A percentile compares a stretch with the other conserved stretches of the same genome.
Evolutionary conservation across 2,113 vertebrate species (phyloP).

Genomic region (Xenopus tropicalis): DNA sequence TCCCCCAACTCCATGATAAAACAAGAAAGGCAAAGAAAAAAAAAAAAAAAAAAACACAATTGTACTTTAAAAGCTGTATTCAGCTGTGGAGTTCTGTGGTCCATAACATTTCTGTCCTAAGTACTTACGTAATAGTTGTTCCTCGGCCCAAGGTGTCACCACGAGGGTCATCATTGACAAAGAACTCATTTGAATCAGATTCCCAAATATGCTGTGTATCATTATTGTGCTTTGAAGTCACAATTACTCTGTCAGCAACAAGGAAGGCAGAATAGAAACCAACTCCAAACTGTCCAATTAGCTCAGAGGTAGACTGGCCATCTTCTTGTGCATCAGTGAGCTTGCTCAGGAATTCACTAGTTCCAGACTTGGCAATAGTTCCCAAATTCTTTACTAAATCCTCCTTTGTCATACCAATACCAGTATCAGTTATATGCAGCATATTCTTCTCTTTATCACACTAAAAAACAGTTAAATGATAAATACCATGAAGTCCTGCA

Average conservation of each 20-base stretch:
- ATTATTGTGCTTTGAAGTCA: slow-evolving; percentile 96
- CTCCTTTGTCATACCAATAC: slow-evolving; percentile 95
- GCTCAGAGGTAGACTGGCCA: slow-evolving; percentile 90
- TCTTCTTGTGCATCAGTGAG: slow-evolving; percentile 89
- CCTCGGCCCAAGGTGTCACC: slow-evolving; percentile 91
- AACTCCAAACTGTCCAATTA: slow-evolving; percentile 98
- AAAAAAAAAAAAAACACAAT: no score
- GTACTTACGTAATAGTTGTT: slow-evolving; percentile 89
- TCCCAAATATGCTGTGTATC: slow-evolving; percentile 98
- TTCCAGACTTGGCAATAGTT: slow-evolving; percentile 97
- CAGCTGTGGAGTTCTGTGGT: no score
- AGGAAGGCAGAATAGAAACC: slow-evolving; percentile 98
- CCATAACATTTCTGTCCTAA: background rate
- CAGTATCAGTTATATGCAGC: slow-evolving; percentile 95
- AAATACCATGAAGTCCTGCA: background rate
- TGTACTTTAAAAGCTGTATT: no score
- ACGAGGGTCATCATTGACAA: slow-evolving; percentile 88
- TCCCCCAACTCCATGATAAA: no score
- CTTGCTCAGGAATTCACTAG: slow-evolving; percentile 95
- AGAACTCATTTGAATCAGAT: slow-evolving; percentile 94
- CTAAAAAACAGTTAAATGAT: slow-evolving; percentile 56
- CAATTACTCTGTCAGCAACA: slow-evolving; percentile 94
- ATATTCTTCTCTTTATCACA: slow-evolving; percentile 98
- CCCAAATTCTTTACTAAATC: slow-evolving; percentile 94
- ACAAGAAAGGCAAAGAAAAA: no score